Conservation (phyloP, 1,140 invertebrate genomes). For the Arion vulgaris region DNA sequence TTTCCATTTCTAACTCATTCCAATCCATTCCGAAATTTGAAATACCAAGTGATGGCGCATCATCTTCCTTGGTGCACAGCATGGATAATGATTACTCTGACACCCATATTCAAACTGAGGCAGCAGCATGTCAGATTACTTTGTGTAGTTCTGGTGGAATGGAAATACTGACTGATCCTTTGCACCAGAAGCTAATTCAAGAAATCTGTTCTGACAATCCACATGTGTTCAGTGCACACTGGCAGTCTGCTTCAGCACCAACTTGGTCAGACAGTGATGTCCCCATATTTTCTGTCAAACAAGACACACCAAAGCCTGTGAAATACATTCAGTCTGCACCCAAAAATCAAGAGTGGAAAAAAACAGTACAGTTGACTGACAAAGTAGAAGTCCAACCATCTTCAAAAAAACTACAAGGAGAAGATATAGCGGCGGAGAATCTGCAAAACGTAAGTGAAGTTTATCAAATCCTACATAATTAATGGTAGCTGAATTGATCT, state of each 20-base stretch:
- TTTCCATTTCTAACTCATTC: background rate
- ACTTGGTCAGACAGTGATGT: constrained; percentile 3
- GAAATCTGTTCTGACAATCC: background rate
- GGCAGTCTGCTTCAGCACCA: background rate
- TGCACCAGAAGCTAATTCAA: background rate
- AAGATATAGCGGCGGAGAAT: background rate
- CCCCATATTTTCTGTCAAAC: constrained; percentile 30
- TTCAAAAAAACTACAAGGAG: background rate
- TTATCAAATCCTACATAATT: too few species aligned
- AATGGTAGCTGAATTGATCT: too few species aligned
- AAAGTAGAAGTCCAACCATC: background rate
- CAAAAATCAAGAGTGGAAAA: background rate
- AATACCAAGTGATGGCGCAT: background rate
- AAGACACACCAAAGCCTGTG: background rate
- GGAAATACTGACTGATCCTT: background rate
- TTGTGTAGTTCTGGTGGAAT: background rate
- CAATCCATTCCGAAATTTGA: background rate
- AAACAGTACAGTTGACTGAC: background rate
- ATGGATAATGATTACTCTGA: background rate
- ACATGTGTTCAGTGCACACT: background rate
- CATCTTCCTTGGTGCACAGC: background rate
- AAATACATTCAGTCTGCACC: background rate
- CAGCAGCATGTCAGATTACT: background rate
- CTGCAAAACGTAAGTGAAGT: constrained; percentile 9
- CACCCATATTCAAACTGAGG: background rate